phyloP scores from a whole-genome alignment of 2,888 invertebrate species.

The Belgica antarctica region DNA sequence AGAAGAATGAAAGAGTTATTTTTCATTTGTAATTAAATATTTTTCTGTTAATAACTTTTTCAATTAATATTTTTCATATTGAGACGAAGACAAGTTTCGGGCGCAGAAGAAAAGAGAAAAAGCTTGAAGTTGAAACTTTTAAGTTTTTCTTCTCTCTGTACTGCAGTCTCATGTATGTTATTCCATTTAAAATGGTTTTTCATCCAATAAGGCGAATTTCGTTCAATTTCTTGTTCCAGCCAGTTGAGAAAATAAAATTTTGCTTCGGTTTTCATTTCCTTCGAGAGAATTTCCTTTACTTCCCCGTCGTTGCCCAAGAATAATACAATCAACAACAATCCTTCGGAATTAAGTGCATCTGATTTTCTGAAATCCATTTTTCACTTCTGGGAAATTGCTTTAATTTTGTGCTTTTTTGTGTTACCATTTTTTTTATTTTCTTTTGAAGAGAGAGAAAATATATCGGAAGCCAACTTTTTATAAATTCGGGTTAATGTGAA shows the following conservation, averaged over 20 bases:
- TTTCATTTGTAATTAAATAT: constrained; percentile 44
- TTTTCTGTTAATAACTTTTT: constrained; percentile 44
- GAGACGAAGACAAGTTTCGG: constrained; percentile 19
- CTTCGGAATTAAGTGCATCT: constrained; percentile 38
- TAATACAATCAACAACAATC: constrained; percentile 35
- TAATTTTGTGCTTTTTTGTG: no score
- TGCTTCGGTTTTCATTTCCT: constrained; percentile 14
- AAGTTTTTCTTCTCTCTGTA: neutral
- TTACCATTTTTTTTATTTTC: no score
- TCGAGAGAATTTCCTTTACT: neutral
- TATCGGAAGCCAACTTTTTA: neutral
- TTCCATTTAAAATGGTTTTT: neutral
- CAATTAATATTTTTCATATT: constrained; percentile 44
- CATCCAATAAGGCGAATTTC: neutral
- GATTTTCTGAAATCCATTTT: constrained; percentile 38
- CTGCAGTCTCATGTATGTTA: neutral
- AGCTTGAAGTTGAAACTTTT: neutral
- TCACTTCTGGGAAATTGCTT: constrained; percentile 32
- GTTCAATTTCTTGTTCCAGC: no score
- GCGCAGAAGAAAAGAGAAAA: neutral
- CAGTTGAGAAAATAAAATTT: no score
- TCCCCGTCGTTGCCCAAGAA: neutral
- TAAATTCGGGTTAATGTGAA: constrained; percentile 1
- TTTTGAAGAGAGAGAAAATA: neutral
- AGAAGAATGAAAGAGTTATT: constrained; percentile 39